Conservation (phyloP, 2,113 vertebrate species). For the Pollimyrus isidori region DNA sequence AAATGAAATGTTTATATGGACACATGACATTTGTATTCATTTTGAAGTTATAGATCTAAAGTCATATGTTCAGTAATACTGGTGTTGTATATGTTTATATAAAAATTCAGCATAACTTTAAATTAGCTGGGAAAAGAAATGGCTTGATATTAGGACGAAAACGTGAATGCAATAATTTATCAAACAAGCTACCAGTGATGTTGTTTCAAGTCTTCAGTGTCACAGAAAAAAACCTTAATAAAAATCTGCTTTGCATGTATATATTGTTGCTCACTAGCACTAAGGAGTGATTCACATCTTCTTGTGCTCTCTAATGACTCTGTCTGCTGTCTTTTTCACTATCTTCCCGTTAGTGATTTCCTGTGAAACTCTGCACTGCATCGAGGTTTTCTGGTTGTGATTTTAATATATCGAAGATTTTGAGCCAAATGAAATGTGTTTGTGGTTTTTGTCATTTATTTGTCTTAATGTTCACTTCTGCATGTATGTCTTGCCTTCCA, state of each 20-base stretch:
- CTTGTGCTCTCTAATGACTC: neutral
- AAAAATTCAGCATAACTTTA: neutral
- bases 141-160: neutral
- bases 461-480: neutral
- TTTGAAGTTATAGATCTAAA: neutral
- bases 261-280: neutral
- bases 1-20: neutral
- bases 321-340: neutral
- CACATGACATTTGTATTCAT: neutral
- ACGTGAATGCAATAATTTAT: too few species aligned
- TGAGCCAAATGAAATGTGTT: too few species aligned
- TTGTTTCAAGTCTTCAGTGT: neutral
- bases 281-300: neutral
- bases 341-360: neutral
- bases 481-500: neutral
- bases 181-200: neutral
- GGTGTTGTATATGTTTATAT: too few species aligned
- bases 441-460: too few species aligned
- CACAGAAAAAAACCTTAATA: neutral
- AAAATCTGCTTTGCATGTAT: neutral
- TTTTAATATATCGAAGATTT: too few species aligned
- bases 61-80: neutral
- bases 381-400: too few species aligned
- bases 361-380: neutral
- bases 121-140: neutral